Evolutionary conservation across 37 sponge, comb jelly and placozoan species (phyloP), one percentile per base, ranked within the genome.

Genomic region (Petrosia ficiformis): DNA sequence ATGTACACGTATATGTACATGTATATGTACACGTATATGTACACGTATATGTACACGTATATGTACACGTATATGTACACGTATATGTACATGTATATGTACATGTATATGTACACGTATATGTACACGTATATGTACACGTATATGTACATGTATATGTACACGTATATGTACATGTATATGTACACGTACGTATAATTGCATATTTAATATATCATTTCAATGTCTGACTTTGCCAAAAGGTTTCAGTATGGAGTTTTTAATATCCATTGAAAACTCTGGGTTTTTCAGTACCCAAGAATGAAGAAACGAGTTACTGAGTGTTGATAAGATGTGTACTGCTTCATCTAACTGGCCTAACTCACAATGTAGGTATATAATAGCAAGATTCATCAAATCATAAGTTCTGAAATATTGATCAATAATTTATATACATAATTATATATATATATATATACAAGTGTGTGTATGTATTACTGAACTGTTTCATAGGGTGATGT

Each of bases 191-290:
- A n/a, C n/a, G n/a, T n/a, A n/a, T n/a, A n/a, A n/a, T n/a, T n/a
- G n/a, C n/a, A n/a, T n/a, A n/a, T n/a, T n/a, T n/a, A n/a, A n/a
- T n/a, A n/a, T n/a, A n/a, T n/a, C n/a, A n/a, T n/a, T n/a, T n/a
- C n/a, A n/a, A n/a, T n/a, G n/a, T n/a, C n/a, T n/a, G n/a, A 80
- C 81, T 72, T 72, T 70, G 24, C 81, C 81, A 8, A 80, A 38
- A 2, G 6, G 16, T 1, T 72, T 80, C 22, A 80, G 63, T 21
- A n/a, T 60, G 8, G 65, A 0, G 2, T 34, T 30, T 16, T 25
- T 59, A 8, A 42, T 33, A 11, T n/a, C n/a, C n/a, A 80, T 56
- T 0, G 64, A n/a, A 38, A 64, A 72, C 29, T 25, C n/a, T 14
- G 60, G 43, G 81, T 80, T 71, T 0, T 39, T 14, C 34, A 33